Base-by-base conservation (phyloP, 2,888 invertebrate species). In the Pterostichus madidus region DNA sequence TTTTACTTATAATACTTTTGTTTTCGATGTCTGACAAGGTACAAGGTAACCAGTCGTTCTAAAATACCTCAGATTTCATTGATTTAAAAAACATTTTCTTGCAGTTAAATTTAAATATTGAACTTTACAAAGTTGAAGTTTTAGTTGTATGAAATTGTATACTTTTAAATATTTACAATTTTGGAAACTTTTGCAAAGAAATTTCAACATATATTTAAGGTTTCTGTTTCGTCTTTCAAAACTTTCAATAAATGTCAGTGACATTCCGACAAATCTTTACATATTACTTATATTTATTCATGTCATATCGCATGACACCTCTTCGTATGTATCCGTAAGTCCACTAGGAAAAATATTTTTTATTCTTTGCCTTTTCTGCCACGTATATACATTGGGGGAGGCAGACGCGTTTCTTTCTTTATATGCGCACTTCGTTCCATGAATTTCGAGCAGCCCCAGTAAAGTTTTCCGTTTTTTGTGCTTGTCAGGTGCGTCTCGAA, bases 401-500 rank as follows among this genome's bases (percentile, higher is more conserved):
- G 56, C 56, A 17, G 49, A 49, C 49, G 49, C 56, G 17, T 56
- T 68, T 44, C 15, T n/a, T 35, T 39, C 68, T 39, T 68, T 68
- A 68, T 68, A 68, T 44, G 73, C 44, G 49, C 73, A 73, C 73
- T 73, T 73, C 73, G 73, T 73, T 73, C 24, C 73, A 73, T 73
- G 73, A 73, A 73, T 73, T 73, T 73, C 49, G 64, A 64, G 64
- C 49, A 73, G 44, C 31, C 13, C 6, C n/a, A 17, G 13, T 49
- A 73, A 73, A 73, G 46, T 73, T 73, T 73, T 73, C 49, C 44
- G 46, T 73, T 73, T 71, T 73, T 73, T 44, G 68, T 46, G 49
- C 49, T 44, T 56, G 78, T 78, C 59, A 78, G 59, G 78, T 53
- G 61, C 52, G 59, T 11, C 59, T 59, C 61, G 44, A 10, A 17